phyloP scores from a whole-genome alignment of 2,797 vertebrate species.

The Bryconaethiops microstoma region DNA sequence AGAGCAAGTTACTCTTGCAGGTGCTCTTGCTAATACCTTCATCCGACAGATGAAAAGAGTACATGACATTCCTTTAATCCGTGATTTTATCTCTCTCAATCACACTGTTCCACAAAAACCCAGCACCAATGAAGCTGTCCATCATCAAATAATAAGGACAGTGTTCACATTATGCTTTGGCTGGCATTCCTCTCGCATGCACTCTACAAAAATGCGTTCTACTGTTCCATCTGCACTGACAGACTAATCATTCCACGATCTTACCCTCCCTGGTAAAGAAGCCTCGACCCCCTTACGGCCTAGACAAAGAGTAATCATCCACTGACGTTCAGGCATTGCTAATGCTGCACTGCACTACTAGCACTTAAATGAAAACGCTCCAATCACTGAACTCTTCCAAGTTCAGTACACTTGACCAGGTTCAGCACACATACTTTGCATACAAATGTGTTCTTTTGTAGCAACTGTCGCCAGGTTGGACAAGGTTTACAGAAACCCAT shows the following conservation, averaged over 20 bases:
- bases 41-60: constrained; percentile 19
- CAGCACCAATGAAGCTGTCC: constrained; percentile 36
- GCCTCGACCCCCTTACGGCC: neutral
- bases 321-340: neutral
- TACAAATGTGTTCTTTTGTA: neutral
- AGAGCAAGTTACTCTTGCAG: constrained; percentile 11
- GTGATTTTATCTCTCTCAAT: constrained; percentile 24
- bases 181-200: constrained; percentile 1
- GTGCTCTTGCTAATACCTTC: constrained; percentile 21
- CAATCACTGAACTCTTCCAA: neutral
- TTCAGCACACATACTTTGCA: neutral
- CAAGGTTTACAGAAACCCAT: neutral
- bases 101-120: constrained; percentile 4
- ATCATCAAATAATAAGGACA: constrained; percentile 26
- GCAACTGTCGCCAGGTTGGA: neutral
- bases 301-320: neutral
- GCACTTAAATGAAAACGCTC: neutral
- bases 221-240: constrained; percentile 19
- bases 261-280: neutral
- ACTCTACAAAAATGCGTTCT: constrained; percentile 8
- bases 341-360: neutral
- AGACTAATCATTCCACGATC: constrained; percentile 36
- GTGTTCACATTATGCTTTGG: constrained; percentile 23
- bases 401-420: neutral
- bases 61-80: constrained; percentile 40